phyloP scores from a whole-genome alignment of 2,888 invertebrate genomes.

The Matsumyia berberina region DNA sequence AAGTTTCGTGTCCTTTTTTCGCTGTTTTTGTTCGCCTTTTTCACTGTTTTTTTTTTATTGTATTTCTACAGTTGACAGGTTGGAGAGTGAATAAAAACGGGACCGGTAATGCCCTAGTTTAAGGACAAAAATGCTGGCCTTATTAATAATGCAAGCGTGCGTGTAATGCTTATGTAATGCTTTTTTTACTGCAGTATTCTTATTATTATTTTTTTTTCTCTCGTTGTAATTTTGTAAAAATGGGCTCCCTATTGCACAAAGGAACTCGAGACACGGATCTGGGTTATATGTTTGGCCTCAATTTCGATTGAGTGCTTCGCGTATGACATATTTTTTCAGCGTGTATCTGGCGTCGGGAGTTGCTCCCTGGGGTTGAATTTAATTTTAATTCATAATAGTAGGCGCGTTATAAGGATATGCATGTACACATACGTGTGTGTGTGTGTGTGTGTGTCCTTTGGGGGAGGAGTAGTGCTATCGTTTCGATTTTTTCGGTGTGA shows the following conservation, averaged over 20 bases:
- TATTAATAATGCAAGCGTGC: constrained; percentile 75
- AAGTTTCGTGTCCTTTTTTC: constrained; percentile 57
- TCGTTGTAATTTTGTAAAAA: constrained; percentile 41
- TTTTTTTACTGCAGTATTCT: constrained; percentile 39
- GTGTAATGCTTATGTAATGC: constrained; percentile 71
- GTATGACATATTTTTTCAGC: constrained; percentile 51
- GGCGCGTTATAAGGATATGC: neutral
- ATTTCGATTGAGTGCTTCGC: constrained; percentile 72
- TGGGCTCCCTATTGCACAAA: constrained; percentile 48
- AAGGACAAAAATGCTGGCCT: constrained; percentile 64
- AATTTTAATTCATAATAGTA: constrained; percentile 55
- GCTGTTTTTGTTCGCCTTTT: constrained; percentile 34
- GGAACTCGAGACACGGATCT: constrained; percentile 61
- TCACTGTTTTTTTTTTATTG: constrained; percentile 60
- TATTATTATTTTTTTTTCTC: constrained; percentile 28
- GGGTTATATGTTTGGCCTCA: constrained; percentile 70
- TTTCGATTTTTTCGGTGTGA: no score
- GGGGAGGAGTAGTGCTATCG: no score
- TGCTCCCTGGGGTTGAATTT: constrained; percentile 57
- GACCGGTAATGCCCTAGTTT: constrained; percentile 66
- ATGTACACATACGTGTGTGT: neutral
- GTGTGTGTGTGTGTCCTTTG: neutral
- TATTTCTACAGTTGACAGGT: constrained; percentile 59
- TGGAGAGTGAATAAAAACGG: constrained; percentile 50
- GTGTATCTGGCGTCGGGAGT: constrained; percentile 5